Base-by-base conservation (phyloP, 92 coral and sea anemone genomes). In the Virgularia gustaviana region DNA sequence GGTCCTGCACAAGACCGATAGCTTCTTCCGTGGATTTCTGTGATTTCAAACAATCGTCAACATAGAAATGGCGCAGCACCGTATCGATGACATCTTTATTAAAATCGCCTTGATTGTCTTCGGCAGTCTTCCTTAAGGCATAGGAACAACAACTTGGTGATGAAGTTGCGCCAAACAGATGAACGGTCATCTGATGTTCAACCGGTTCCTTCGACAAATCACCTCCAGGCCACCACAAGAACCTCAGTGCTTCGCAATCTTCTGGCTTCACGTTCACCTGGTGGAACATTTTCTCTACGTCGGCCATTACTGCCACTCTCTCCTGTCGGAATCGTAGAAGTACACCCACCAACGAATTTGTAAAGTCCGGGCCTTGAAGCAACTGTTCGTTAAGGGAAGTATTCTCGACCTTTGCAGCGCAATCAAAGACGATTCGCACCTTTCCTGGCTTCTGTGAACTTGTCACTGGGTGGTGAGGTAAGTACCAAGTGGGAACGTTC, bases 381-480 rank as follows among this genome's bases (percentile, higher is more conserved):
- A 67, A n/a, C 24, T 34, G 57, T 18, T 45, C 75, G 31, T 67
- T 67, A 9, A 67, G 52, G 10, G 71, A 64, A 0, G 16, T 35
- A 4, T 15, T 15, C 2, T 64, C 4, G 24, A 9, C 16, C 25
- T 35, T 64, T 24, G 71, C 71, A 9, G 71, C 54, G 31, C 71
- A 64, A 16, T 52, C 31, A 22, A 52, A 58, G 38, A 58, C 65
- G 6, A 29, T 30, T 30, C 38, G 4, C 39, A 58, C 38, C 18
- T 58, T 58, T 58, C n/a, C 65, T 9, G 65, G 65, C 6, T 58
- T 58, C 47, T 41, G 47, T 41, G 47, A n/a, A n/a, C n/a, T 9
- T n/a, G 47, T 41, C 47, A 86, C 90, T 4, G 87, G 81, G 59
- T 83, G 83, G 61, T 86, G 87, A 9, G 90, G 81, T 2, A 86